Percentiles rank a stretch among this genome's conserved stretches.
Conservation (phyloP, 2,888 invertebrate genomes). For the Hermodice carunculata region DNA sequence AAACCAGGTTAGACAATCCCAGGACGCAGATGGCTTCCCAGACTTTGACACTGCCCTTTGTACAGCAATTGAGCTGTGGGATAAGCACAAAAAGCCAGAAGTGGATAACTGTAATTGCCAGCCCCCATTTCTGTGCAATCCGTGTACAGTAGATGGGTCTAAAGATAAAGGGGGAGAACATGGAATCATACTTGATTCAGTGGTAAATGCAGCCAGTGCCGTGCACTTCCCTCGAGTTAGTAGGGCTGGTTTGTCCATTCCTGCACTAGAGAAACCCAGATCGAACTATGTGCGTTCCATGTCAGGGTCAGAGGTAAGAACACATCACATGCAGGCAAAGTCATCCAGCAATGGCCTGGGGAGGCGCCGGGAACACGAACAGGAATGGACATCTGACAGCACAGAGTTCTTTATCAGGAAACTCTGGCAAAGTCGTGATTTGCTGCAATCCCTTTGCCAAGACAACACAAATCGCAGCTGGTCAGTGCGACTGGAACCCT, state of each 20-base stretch:
- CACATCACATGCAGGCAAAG: not conserved
- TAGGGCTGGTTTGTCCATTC: not conserved
- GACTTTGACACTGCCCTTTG: constrained; percentile 35
- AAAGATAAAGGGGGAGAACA: too few relatives aligned
- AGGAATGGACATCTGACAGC: not conserved
- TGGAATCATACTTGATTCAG: too few relatives aligned
- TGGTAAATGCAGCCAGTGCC: too few relatives aligned
- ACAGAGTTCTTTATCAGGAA: not conserved
- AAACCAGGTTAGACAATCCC: constrained; percentile 13
- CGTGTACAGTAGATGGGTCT: too few relatives aligned
- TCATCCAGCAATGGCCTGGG: not conserved
- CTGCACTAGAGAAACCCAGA: not conserved
- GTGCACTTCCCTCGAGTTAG: not conserved
- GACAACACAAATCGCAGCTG: constrained; percentile 37
- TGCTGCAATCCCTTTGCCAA: constrained; percentile 12
- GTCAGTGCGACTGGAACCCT: constrained; percentile 31
- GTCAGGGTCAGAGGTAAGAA: not conserved
- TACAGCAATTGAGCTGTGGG: constrained; percentile 35
- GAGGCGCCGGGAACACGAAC: not conserved
- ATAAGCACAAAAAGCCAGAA: constrained; percentile 5
- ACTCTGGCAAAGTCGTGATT: constrained; percentile 23
- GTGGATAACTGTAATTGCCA: too few relatives aligned
- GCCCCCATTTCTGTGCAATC: too few relatives aligned
- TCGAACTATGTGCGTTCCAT: not conserved
- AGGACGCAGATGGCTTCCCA: constrained; percentile 25